Evolutionary conservation across 1,140 invertebrate species (phyloP), one percentile per base, ranked within the genome.

Genomic region (Coelopa frigida): DNA sequence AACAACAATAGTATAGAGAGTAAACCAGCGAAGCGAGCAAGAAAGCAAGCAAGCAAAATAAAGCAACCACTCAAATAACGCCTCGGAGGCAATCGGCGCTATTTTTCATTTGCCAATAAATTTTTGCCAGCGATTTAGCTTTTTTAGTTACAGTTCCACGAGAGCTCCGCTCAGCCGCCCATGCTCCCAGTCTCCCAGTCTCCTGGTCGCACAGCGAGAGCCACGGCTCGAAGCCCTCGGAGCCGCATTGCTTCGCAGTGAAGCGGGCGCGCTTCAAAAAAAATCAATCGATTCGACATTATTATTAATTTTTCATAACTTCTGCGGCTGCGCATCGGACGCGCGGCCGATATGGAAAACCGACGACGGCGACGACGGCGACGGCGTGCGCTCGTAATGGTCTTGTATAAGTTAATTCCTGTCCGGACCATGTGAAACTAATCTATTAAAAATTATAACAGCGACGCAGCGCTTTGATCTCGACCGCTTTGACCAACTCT

Each of bases 281-380:
- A 66, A 66, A 66, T 66, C 62, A 66, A 66, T 66, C 62, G 62
- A 66, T 66, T 66, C 62, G 62, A 66, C 62, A 66, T 66, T 66
- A 66, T 66, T 66, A 66, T 66, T 66, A 66, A 66, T 66, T 66
- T 66, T 66, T 66, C 62, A 65, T 66, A 66, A 66, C 62, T 66
- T 66, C 62, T 65, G 62, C 46, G 31, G 47, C 50, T 45, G 44
- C 29, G 61, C 52, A 55, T 61, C 58, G 55, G 56, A 58, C 27
- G n/a, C 48, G 57, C 52, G 49, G 43, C 53, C 56, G 18, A 62
- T 58, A 54, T 61, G 59, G 59, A 49, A 44, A 44, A n/a, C n/a
- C n/a, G n/a, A n/a, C n/a, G n/a, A n/a, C n/a, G n/a, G n/a, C n/a
- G n/a, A n/a, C n/a, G n/a, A n/a, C n/a, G n/a, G n/a, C n/a, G n/a